Base-by-base conservation (phyloP, 1,140 invertebrate species). In the Drosophila subobscura region DNA sequence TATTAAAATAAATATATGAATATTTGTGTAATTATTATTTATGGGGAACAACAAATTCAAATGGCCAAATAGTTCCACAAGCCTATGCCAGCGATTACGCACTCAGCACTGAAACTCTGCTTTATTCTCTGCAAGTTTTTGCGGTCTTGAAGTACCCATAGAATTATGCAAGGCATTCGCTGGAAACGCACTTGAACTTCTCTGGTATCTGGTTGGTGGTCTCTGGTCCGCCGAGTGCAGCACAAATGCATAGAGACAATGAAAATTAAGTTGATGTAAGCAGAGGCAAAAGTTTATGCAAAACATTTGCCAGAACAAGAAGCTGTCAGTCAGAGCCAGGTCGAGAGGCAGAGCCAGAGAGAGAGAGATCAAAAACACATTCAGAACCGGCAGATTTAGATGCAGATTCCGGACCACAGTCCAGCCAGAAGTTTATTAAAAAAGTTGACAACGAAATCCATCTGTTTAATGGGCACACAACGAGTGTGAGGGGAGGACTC, bases 191-290 rank as follows among this genome's bases (percentile, higher is more conserved):
- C 81, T 86, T 86, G 81, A 86, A 86, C 81, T 88, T 86, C 67
- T 51, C 64, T 61, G 51, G 51, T 42, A 56, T 63, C 80, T 64
- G 64, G 66, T 67, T 20, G 16, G 16, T 20, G 16, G 16, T 45
- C 23, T 37, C 33, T 37, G 33, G 52, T 70, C 41, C 58, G 47
- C 47, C 81, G 75, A 88, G 65, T 88, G 77, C 81, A 86, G 77
- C 81, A 86, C 79, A 86, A 88, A 86, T 86, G 81, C 81, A 86
- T 86, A 88, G 60, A 68, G 66, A 86, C 81, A 86, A 86, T 86
- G 81, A 81, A 80, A 86, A 86, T 86, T 86, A 78, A 86, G 70
- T 81, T 80, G 71, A 74, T 74, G 71, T 71, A 68, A 68, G 65
- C 71, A 59, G 59, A 66, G 54, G 72, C 72, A 75, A 68, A 76